These are phyloP conservation scores for Cairina moschata DNA, from an alignment of 2,113 vertebrate genomes.

Conservation along the genomic window DNA sequence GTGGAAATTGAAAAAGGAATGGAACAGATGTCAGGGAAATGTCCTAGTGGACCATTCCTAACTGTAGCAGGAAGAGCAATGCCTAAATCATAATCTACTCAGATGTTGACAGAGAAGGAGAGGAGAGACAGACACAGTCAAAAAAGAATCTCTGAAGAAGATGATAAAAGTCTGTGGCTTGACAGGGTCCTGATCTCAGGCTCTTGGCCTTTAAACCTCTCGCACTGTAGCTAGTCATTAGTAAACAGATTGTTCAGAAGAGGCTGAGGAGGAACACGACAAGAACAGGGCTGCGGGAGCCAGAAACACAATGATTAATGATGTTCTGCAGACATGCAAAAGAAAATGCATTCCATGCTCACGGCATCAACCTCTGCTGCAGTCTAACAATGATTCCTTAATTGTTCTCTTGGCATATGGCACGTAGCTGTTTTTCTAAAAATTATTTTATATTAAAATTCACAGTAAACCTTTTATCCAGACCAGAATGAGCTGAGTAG, in stretches of 20 bases:
- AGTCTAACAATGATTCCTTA: constrained; percentile 14
- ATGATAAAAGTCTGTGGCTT: constrained; percentile 14
- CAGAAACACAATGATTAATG: constrained; percentile 52
- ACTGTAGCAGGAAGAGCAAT: neutral
- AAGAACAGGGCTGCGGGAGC: neutral
- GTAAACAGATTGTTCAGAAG: constrained; percentile 37
- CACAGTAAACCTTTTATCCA: constrained; percentile 27
- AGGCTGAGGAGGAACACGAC: neutral
- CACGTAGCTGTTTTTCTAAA: constrained; percentile 21
- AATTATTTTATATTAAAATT: constrained; percentile 38
- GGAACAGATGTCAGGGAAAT: neutral
- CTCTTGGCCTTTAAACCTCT: constrained; percentile 7
- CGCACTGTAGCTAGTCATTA: neutral
- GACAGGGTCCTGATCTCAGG: neutral
- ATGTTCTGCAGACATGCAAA: constrained; percentile 41
- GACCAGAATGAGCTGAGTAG: neutral
- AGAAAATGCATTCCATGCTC: neutral
- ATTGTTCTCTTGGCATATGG: constrained; percentile 28
- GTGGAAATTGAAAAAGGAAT: neutral
- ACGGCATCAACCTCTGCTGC: neutral
- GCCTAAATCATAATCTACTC: neutral
- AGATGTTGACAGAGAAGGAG: neutral
- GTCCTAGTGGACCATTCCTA: neutral
- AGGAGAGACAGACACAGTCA: neutral
- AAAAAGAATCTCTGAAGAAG: neutral